phyloP scores from a whole-genome alignment of 2,113 vertebrate genomes.

The Solea senegalensis region DNA sequence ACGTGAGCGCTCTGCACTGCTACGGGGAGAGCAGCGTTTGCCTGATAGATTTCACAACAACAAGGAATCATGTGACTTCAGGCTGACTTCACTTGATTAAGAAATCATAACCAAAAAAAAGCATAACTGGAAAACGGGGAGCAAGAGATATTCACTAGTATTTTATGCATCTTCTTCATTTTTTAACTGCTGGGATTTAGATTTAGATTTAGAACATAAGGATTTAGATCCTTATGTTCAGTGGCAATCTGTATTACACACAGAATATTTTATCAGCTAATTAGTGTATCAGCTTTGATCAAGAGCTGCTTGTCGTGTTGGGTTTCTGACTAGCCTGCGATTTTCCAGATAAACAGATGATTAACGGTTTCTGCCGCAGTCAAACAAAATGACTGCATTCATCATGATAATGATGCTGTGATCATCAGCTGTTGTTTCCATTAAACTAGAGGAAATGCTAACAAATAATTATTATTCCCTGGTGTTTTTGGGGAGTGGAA shows the following conservation, averaged over 20 bases:
- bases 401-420: neutral
- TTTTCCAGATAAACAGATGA: neutral
- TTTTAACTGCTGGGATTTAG: neutral
- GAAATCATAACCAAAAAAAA: neutral
- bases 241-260: neutral
- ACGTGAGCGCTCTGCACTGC: neutral
- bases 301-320: neutral
- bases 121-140: neutral
- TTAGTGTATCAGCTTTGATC: neutral
- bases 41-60: conserved; percentile 8
- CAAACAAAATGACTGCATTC: neutral
- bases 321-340: neutral
- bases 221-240: neutral
- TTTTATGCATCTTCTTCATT: too few relatives aligned
- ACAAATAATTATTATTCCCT: conserved; percentile 5
- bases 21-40: neutral
- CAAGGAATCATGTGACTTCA: neutral
- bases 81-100: conserved; percentile 2
- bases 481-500: neutral
- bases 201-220: too few relatives aligned
- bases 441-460: neutral
- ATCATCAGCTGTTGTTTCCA: conserved; percentile 18
- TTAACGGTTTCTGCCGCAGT: neutral
- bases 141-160: neutral
- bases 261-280: neutral